Conservation (phyloP, 2,888 invertebrate species). For the Alloplasta piceator region DNA sequence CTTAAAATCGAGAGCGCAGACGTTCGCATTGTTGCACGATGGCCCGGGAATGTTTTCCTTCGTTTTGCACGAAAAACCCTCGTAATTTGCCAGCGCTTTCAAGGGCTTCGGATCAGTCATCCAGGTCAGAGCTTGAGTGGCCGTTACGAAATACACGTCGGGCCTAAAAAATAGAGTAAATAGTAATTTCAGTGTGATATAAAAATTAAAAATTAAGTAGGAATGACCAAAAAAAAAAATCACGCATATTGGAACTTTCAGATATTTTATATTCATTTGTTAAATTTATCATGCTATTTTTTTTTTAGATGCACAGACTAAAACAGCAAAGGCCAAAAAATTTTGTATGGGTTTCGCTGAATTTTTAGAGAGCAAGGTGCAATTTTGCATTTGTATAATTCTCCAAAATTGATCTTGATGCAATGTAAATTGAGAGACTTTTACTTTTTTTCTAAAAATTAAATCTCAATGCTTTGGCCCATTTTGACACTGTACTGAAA, state of each 20-base stretch:
- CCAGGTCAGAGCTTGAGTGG: slow-evolving; percentile 95
- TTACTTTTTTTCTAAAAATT: too few relatives aligned
- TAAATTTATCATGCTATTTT: too few relatives aligned
- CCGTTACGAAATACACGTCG: slow-evolving; percentile 94
- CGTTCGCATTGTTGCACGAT: slow-evolving; percentile 92
- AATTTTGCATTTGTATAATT: too few relatives aligned
- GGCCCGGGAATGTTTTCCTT: slow-evolving; percentile 88
- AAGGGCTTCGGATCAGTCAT: slow-evolving; percentile 93
- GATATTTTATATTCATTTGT: too few relatives aligned
- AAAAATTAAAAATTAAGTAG: too few relatives aligned
- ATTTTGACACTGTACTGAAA: background rate
- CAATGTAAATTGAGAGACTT: too few relatives aligned
- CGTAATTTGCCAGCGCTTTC: slow-evolving; percentile 88
- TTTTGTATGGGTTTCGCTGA: too few relatives aligned
- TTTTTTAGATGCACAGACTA: too few relatives aligned
- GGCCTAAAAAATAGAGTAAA: slow-evolving; percentile 85
- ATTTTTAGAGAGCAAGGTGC: too few relatives aligned
- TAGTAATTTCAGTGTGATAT: background rate
- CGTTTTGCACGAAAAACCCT: slow-evolving; percentile 92
- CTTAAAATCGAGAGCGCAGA: slow-evolving; percentile 93
- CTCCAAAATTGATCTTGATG: too few relatives aligned
- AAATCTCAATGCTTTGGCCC: too few relatives aligned
- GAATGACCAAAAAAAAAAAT: too few relatives aligned
- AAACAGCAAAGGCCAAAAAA: background rate
- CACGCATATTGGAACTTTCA: background rate